Base-by-base conservation (phyloP, 2,113 vertebrate species). In the Vanacampus margaritifer region DNA sequence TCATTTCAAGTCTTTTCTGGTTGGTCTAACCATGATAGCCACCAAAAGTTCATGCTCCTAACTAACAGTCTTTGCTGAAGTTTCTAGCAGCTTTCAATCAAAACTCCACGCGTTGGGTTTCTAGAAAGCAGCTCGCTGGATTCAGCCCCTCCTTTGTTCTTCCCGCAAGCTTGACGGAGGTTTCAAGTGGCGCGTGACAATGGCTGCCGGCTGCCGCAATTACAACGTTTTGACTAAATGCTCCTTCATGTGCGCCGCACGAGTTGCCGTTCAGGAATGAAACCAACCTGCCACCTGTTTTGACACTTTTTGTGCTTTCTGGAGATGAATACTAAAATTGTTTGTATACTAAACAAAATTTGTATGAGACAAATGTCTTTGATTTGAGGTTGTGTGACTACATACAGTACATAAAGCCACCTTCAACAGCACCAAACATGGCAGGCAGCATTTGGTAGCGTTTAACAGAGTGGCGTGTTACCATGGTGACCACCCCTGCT, bases 401-500 rank as follows among this genome's bases (percentile, higher is more conserved):
- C 26, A 32, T 32, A 6, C n/a, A 16, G 32, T 17, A 6, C n/a
- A 24, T 17, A 10, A 43, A 62, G 1, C 39, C 39, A 23, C 78
- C 80, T 79, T 68, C 68, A 78, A 80, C 46, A 74, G 74, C 84
- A 85, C 77, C 84, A 85, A 89, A 73, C 87, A 74, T 84, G 84
- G 79, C 82, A 66, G 85, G 80, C 83, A 69, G 85, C 84, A 86
- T 91, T 92, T 91, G 89, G 90, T 86, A 92, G 90, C 39, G 23
- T 26, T 62, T 62, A 62, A 90, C 88, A 86, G 83, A 87, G 85
- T 84, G 83, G 78, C 80, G 83, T 84, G 92, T 89, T 85, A 87
- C 92, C 91, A 94, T 93, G 92, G 93, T 89, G 92, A 94, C 91
- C 78, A 74, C 81, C 86, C 91, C 81, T 79, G 89, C 90, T 84